Conservation (phyloP, 2,888 invertebrate species). For the Drosophila borealis region DNA sequence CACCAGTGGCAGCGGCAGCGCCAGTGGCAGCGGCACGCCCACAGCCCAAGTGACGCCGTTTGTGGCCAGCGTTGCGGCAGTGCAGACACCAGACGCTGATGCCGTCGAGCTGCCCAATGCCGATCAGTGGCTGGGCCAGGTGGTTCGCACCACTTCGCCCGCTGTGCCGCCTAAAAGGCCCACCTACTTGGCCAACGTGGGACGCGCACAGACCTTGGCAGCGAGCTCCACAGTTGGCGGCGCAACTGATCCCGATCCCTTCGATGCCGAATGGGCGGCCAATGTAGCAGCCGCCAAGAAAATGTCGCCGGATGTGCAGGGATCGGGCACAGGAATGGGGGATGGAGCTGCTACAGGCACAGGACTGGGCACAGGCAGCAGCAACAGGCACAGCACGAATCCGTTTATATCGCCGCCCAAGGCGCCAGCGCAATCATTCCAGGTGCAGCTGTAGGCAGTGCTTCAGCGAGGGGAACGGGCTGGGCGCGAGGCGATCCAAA, state of each 20-base stretch:
- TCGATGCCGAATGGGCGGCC: conserved; percentile 93
- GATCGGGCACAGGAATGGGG: conserved; percentile 11
- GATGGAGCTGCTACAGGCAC: conserved; percentile 3
- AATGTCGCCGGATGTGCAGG: conserved; percentile 85
- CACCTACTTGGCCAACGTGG: conserved; percentile 85
- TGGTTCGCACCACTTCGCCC: conserved; percentile 87
- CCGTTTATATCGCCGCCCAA: conserved; percentile 85
- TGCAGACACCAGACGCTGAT: conserved; percentile 71
- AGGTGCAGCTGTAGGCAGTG: conserved; percentile 84
- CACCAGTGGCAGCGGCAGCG: conserved; percentile 44
- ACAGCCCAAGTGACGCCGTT: conserved; percentile 87
- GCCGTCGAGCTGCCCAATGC: conserved; percentile 89
- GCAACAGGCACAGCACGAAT: conserved; percentile 84
- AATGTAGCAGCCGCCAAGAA: conserved; percentile 84
- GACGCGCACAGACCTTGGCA: conserved; percentile 87
- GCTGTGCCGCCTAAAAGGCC: conserved; percentile 86
- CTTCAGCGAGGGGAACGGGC: conserved; percentile 6
- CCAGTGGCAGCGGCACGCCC: conserved; percentile 66
- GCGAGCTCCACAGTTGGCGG: conserved; percentile 86
- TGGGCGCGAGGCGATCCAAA: conserved; percentile 57
- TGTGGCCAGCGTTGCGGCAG: conserved; percentile 85
- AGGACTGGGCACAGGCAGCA: conserved; percentile 11
- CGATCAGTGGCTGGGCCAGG: conserved; percentile 93
- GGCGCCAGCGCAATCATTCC: conserved; percentile 85
- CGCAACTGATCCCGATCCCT: conserved; percentile 87